Conservation (phyloP, 2,797 vertebrate genomes). For the Premnoplex brunnescens region DNA sequence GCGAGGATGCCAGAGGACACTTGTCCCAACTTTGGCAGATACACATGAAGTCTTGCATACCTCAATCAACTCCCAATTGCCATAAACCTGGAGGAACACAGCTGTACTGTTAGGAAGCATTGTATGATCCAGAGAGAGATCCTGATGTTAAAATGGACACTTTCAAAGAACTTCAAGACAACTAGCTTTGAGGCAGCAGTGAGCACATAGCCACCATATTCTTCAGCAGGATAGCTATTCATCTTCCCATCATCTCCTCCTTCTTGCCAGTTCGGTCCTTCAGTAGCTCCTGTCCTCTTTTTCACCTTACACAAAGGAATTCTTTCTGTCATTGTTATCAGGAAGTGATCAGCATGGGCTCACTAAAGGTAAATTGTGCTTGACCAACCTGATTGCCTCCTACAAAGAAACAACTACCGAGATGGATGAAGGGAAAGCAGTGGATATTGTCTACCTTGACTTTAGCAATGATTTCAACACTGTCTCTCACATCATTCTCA, state of each 20-base stretch:
- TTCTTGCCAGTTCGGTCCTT: not conserved
- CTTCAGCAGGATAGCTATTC: not conserved
- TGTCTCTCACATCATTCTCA: not conserved
- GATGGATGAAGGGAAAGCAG: not conserved
- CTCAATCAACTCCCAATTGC: not conserved
- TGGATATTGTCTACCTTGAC: not conserved
- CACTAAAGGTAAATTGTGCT: not conserved
- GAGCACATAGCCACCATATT: not conserved
- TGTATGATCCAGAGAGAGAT: fast-evolving
- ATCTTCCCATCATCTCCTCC: not conserved
- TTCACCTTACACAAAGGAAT: not conserved
- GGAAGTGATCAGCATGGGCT: not conserved
- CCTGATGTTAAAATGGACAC: not conserved
- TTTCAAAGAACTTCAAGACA: not conserved
- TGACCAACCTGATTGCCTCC: not conserved
- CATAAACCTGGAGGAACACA: not conserved
- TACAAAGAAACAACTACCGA: not conserved
- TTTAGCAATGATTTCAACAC: not conserved
- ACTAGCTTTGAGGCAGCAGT: not conserved
- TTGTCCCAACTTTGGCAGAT: not conserved
- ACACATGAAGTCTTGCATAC: fast-evolving
- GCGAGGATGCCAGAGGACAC: not conserved
- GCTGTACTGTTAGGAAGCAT: not conserved
- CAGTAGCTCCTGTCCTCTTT: not conserved
- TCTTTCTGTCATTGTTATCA: not conserved